phyloP scores from a whole-genome alignment of 2,797 vertebrate species.

The Coilia nasus region DNA sequence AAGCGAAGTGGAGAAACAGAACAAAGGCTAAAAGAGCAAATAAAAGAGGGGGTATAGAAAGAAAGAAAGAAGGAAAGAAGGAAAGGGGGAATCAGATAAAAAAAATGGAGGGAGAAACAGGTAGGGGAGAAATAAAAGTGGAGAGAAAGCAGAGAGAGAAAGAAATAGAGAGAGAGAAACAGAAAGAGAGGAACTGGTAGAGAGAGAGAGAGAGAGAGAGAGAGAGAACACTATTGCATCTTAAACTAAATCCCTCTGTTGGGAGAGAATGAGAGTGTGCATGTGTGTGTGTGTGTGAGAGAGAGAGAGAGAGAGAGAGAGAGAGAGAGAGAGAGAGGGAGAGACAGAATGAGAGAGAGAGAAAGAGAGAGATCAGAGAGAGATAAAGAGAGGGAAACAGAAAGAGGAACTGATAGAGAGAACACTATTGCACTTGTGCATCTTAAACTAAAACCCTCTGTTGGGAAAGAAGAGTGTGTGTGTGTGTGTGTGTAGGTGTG shows the following conservation, averaged over 20 bases:
- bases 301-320: too few species aligned
- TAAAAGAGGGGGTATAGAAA: not conserved
- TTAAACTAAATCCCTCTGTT: too few species aligned
- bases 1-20: not conserved
- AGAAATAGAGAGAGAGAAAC: not conserved
- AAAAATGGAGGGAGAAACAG: not conserved
- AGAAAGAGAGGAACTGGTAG: not conserved
- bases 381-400: not conserved
- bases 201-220: too few species aligned
- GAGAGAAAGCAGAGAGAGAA: not conserved
- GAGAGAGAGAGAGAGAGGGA: too few species aligned
- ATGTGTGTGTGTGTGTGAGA: too few species aligned
- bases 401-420: not conserved
- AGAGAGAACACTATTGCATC: too few species aligned
- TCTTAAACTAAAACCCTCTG: too few species aligned
- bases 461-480: slow-evolving; percentile 11
- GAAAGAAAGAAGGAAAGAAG: not conserved
- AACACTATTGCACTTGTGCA: too few species aligned
- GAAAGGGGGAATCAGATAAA: not conserved
- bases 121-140: not conserved
- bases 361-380: too few species aligned
- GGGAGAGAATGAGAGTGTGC: too few species aligned
- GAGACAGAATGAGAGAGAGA: too few species aligned
- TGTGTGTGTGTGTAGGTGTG: not conserved
- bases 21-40: not conserved